These are phyloP conservation scores for Epinotia bilunana DNA, from an alignment of 2,888 invertebrate genomes.

Conservation along the genomic window DNA sequence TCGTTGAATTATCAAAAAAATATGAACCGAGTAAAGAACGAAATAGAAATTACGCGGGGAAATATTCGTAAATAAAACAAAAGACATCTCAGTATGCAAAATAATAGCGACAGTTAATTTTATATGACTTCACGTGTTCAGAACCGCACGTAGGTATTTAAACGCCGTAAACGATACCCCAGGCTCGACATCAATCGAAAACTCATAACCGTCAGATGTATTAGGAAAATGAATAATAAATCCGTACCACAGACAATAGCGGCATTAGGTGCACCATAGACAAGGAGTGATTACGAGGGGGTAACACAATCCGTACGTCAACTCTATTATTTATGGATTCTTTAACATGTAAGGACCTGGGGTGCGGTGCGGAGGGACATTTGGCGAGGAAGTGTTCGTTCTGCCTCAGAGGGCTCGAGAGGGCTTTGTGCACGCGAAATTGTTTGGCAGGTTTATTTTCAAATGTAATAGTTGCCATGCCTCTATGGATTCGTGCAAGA, in stretches of 20 bases:
- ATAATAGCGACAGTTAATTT: background rate
- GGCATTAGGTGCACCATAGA: slow-evolving; percentile 79
- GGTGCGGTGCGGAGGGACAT: slow-evolving; percentile 62
- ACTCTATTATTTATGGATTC: slow-evolving; percentile 85
- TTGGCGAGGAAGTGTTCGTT: slow-evolving; percentile 82
- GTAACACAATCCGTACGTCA: slow-evolving; percentile 82
- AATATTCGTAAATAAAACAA: no score
- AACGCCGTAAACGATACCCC: slow-evolving; percentile 55
- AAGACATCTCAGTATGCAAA: background rate
- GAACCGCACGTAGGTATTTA: slow-evolving; percentile 22
- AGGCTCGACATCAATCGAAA: slow-evolving; percentile 60
- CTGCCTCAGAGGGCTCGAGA: slow-evolving; percentile 62
- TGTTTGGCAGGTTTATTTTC: slow-evolving; percentile 27
- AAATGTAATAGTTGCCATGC: slow-evolving; percentile 12
- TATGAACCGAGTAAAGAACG: no score
- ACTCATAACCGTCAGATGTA: slow-evolving; percentile 76
- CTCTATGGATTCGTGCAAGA: background rate
- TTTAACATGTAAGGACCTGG: slow-evolving; percentile 81
- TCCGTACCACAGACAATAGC: slow-evolving; percentile 80
- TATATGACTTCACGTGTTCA: background rate
- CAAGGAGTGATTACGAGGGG: slow-evolving; percentile 67
- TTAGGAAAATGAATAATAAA: slow-evolving; percentile 82
- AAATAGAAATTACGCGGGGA: no score
- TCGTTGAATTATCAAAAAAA: no score
- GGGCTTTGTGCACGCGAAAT: slow-evolving; percentile 55